phyloP scores from a whole-genome alignment of 2,888 invertebrate species.

The Drosophila kanekoi region DNA sequence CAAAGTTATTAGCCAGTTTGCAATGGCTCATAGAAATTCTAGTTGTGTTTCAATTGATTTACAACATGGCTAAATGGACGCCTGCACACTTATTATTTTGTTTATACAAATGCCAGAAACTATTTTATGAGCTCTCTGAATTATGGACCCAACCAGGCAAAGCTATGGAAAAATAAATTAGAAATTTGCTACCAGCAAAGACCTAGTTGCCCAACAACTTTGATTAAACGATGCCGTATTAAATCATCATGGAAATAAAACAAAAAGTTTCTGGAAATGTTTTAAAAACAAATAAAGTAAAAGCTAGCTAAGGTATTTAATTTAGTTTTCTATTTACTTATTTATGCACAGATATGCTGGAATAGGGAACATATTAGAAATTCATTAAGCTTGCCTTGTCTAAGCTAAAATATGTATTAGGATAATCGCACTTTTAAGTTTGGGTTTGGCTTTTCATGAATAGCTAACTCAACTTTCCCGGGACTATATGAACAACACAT shows the following conservation, averaged over 20 bases:
- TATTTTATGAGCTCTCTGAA: conserved; percentile 48
- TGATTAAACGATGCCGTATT: conserved; percentile 1
- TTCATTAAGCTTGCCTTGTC: too few relatives aligned
- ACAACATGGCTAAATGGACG: conserved; percentile 45
- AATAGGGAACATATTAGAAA: too few relatives aligned
- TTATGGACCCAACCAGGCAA: conserved; percentile 23
- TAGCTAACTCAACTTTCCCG: too few relatives aligned
- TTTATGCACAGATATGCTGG: too few relatives aligned
- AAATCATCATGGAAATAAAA: background rate
- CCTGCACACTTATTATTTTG: conserved; percentile 33
- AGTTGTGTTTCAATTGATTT: conserved; percentile 65
- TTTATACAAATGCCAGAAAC: conserved; percentile 32
- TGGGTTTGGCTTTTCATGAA: too few relatives aligned
- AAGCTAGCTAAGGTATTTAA: background rate
- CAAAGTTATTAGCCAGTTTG: conserved; percentile 67
- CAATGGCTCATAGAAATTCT: conserved; percentile 56
- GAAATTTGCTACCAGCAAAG: background rate
- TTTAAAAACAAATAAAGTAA: background rate
- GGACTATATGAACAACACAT: too few relatives aligned
- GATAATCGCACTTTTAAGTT: too few relatives aligned
- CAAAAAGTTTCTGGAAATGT: background rate
- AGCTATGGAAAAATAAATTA: conserved; percentile 19
- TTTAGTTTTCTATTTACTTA: background rate
- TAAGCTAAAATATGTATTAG: too few relatives aligned
- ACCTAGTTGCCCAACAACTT: conserved; percentile 8